A percentile compares a stretch with the other conserved stretches of the same genome.
Evolutionary conservation across 2,797 vertebrate species (phyloP).

Genomic region (Staurois parvus): DNA sequence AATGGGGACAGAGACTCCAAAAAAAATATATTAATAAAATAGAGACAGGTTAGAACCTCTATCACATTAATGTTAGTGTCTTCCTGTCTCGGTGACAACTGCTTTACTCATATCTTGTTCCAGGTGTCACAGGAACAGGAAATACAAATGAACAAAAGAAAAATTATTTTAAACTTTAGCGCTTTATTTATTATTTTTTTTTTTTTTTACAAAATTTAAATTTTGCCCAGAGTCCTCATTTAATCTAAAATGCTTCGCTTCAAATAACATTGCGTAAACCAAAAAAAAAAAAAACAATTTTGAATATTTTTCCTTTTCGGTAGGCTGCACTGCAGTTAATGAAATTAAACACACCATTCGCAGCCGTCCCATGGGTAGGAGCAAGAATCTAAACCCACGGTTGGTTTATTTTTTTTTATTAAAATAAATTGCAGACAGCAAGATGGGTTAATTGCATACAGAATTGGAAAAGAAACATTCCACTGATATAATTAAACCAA

Average conservation of each 20-base stretch:
- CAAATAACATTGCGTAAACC: conserved; percentile 86
- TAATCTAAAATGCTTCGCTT: conserved; percentile 87
- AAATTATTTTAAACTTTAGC: too few species aligned
- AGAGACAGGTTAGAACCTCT: too few species aligned
- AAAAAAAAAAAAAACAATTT: conserved; percentile 81
- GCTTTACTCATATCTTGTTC: too few species aligned
- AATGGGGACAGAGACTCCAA: too few species aligned
- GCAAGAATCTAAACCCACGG: conserved; percentile 87
- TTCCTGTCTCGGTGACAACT: too few species aligned
- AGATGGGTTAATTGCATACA: conserved; percentile 92
- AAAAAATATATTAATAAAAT: too few species aligned
- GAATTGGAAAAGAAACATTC: conserved; percentile 86
- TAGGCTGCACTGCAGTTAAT: conserved; percentile 92
- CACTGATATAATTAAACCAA: conserved; percentile 90
- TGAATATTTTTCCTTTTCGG: conserved; percentile 86
- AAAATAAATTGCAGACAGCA: conserved; percentile 94
- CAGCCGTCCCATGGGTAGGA: conserved; percentile 82
- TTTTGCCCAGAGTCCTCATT: conserved; percentile 78
- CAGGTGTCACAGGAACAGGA: too few species aligned
- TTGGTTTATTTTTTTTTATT: conserved; percentile 92
- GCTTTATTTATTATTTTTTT: too few species aligned
- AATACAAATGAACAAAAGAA: too few species aligned
- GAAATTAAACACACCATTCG: conserved; percentile 95
- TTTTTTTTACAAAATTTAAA: conserved; percentile 67
- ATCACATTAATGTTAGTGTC: too few species aligned